Evolutionary conservation across 1,140 invertebrate genomes (phyloP), one percentile per base, ranked within the genome.

Genomic region (Amyelois transitella): DNA sequence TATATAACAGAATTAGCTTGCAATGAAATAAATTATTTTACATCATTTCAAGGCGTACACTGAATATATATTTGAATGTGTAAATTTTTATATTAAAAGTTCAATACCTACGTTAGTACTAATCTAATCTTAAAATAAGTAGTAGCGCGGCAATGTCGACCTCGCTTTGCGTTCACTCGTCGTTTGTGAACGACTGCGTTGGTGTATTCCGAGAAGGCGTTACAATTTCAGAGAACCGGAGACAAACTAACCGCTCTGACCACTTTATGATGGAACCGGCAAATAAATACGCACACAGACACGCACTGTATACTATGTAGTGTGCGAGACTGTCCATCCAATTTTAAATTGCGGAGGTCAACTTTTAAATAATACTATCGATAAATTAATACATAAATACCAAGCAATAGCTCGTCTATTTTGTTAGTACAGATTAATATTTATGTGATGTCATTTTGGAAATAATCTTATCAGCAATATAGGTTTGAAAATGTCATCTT

Each of bases 161-260:
- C 84, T 87, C 83, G 81, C 69, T 77, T 78, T 80, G 73, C 79
- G 74, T 77, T 81, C 81, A 77, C 79, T 75, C 71, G n/a, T n/a
- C n/a, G 77, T 76, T 83, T 72, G 75, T 79, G 72, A 81, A 81
- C 76, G 74, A 69, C 73, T 84, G 77, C 72, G 77, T 81, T 77
- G 65, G 72, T 81, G 69, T 74, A 75, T 88, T 86, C 84, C 68
- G 69, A 86, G 84, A 88, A 88, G 82, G 82, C 82, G 81, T 85
- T 85, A 86, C 80, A 86, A 85, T 86, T 88, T 88, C 85, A 76
- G 64, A 86, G 85, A 88, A 88, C 65, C 73, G 69, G 81, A 85
- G 82, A 88, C 84, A 87, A 76, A 72, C 74, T 72, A 83, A 69
- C 73, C 72, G 76, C 75, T 81, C 71, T 62, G 64, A 69, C 78